A percentile compares a stretch with the other conserved stretches of the same genome.
Conservation (phyloP, 2,888 invertebrate species). For the Leptopterna dolabrata region DNA sequence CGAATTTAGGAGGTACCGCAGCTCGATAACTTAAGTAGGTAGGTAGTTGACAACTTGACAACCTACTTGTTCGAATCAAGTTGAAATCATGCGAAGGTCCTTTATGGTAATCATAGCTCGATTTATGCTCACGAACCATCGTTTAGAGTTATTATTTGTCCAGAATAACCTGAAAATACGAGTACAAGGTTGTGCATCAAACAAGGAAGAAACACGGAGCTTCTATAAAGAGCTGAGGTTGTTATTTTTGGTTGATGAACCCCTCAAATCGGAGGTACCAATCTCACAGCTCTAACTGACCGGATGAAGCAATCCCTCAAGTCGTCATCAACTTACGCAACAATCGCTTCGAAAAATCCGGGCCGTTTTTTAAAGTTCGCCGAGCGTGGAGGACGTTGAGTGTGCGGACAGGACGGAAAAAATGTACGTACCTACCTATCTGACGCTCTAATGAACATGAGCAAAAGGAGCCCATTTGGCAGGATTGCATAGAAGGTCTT, state of each 20-base stretch:
- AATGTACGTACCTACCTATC: neutral
- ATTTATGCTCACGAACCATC: neutral
- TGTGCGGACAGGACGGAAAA: neutral
- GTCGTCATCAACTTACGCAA: neutral
- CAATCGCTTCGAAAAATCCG: neutral
- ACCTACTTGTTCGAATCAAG: neutral
- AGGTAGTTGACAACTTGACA: too few relatives aligned
- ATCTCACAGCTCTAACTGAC: neutral
- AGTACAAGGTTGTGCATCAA: neutral
- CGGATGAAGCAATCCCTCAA: neutral
- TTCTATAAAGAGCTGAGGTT: neutral
- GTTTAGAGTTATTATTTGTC: too few relatives aligned
- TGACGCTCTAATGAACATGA: neutral
- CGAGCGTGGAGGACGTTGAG: neutral
- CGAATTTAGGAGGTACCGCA: too few relatives aligned
- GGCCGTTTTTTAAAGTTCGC: neutral
- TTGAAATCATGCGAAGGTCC: neutral
- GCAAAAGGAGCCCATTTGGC: neutral
- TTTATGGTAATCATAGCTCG: neutral
- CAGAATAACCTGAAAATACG: neutral
- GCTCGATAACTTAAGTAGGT: too few relatives aligned
- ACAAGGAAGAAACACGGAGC: neutral
- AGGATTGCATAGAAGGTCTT: neutral
- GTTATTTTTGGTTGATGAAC: neutral
- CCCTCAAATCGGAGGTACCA: neutral